Evolutionary conservation across 2,888 invertebrate genomes (phyloP), one percentile per base, ranked within the genome.

Genomic region (Rutpela maculata): DNA sequence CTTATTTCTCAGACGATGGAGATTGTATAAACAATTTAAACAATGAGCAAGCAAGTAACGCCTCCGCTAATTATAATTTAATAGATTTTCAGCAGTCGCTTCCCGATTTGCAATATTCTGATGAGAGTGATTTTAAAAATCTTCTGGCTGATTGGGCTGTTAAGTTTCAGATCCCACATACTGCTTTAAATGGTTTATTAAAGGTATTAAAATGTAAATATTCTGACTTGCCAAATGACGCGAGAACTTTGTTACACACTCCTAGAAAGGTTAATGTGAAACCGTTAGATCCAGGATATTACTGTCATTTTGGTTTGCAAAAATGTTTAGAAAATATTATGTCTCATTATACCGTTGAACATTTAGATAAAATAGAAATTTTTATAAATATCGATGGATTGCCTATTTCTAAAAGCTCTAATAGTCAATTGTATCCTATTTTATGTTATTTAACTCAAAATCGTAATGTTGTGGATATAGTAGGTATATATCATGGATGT

Each of bases 341-440:
- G n/a, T 12, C 43, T 11, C 15, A 15, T 35, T 35, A n/a, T n/a
- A n/a, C 31, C 12, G 0, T 60, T 31, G 35, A 26, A 18, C n/a
- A 63, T 60, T 2, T 59, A 0, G 35, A 63, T 56, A 9, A 0
- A 35, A 35, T 75, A 18, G 76, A 71, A 76, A 26, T 76, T 59
- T 38, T 18, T 19, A 35, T 78, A 12, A 78, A 78, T 60, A 70
- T 74, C 56, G 76, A 75, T 65, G 82, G 80, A 19, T 66, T 81
- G 31, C 67, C 22, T 35, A 31, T 59, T 22, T 60, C 19, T 7
- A 80, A 83, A 76, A 75, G 80, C 56, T 73, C 78, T 43, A 43
- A 60, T 17, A 75, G 75, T 68, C 78, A 80, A 22, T 76, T 80
- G 4, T 84, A 83, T 80, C 82, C 81, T 65, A 84, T 84, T 68